phyloP scores from a whole-genome alignment of 2,888 invertebrate species.

The Lumbricus terrestris region DNA sequence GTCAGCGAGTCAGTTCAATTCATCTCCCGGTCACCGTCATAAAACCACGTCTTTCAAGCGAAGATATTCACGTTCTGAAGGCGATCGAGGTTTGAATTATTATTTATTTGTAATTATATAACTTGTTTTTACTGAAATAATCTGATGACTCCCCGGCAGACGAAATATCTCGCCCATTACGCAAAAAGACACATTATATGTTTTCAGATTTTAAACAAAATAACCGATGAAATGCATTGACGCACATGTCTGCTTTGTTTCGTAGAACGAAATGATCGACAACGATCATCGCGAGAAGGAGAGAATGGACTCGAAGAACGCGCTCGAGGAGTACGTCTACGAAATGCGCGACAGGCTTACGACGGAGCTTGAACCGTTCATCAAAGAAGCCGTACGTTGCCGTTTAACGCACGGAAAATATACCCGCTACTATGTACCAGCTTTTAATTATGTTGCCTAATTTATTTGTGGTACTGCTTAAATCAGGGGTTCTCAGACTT shows the following conservation, averaged over 20 bases:
- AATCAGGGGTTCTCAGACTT: too few species aligned
- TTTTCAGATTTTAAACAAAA: too few species aligned
- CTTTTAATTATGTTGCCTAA: neutral
- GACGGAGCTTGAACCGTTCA: slow-evolving; percentile 73
- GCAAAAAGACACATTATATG: too few species aligned
- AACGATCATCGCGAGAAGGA: slow-evolving; percentile 91
- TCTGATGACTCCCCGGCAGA: neutral
- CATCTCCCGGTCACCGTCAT: slow-evolving; percentile 81
- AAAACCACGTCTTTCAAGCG: slow-evolving; percentile 71
- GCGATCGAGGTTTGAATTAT: slow-evolving; percentile 73
- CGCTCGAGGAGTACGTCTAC: slow-evolving; percentile 96
- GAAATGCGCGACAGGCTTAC: slow-evolving; percentile 86
- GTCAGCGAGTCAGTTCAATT: slow-evolving; percentile 61
- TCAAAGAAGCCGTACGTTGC: slow-evolving; percentile 71
- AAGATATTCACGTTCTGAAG: slow-evolving; percentile 72
- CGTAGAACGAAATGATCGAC: slow-evolving; percentile 63
- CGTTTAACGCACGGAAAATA: neutral
- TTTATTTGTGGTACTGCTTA: neutral
- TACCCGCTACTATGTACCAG: too few species aligned
- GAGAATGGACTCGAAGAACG: slow-evolving; percentile 90
- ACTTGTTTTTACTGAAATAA: neutral
- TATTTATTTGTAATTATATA: neutral
- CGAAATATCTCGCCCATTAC: too few species aligned
- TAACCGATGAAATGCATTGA: too few species aligned
- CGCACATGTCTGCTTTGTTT: too few species aligned